Evolutionary conservation across 2,113 vertebrate genomes (phyloP).

Genomic region (Callorhinus ursinus): DNA sequence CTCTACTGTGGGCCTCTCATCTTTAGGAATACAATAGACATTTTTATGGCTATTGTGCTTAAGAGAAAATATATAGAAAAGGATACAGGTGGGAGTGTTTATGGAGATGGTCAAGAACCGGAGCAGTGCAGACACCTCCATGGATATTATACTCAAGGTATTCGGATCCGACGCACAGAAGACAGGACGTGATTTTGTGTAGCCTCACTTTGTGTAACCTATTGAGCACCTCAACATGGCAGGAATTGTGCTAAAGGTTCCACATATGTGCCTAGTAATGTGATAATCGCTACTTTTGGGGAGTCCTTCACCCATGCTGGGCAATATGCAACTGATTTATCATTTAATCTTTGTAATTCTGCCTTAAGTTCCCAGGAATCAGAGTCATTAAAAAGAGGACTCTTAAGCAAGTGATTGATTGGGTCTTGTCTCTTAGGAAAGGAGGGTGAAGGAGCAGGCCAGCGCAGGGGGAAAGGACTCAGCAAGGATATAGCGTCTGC

Average conservation of each 20-base stretch:
- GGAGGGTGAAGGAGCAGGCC: not conserved
- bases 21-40: constrained; percentile 28
- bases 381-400: not conserved
- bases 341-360: not conserved
- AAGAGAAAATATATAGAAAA: not conserved
- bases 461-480: no score
- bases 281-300: not conserved
- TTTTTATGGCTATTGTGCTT: not conserved
- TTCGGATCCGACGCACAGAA: not conserved
- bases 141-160: not conserved
- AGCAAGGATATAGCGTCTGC: not conserved
- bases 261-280: not conserved
- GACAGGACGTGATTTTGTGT: not conserved
- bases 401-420: not conserved
- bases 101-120: not conserved
- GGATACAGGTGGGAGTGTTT: not conserved
- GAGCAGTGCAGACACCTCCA: not conserved
- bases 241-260: not conserved
- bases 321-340: not conserved
- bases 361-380: not conserved
- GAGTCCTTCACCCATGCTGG: not conserved
- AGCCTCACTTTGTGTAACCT: not conserved
- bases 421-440: not conserved
- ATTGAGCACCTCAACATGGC: not conserved
- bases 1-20: not conserved